Base-by-base conservation (phyloP, 2,797 vertebrate species). In the Echiichthys vipera region DNA sequence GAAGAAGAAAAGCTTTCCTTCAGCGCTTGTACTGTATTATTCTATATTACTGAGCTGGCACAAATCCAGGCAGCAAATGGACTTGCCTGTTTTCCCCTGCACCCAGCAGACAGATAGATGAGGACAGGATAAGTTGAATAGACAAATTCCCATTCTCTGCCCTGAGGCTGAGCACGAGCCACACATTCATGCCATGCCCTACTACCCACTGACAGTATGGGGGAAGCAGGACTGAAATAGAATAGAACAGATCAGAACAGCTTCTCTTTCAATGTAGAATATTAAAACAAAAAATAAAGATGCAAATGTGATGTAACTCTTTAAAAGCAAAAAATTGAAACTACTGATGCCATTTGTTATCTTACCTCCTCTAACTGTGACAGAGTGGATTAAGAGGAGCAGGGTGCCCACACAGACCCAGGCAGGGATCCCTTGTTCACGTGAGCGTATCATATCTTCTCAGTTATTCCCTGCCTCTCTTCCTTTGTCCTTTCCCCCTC, bases 331-430 rank as follows among this genome's bases (percentile, higher is more conserved):
- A 46, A 27, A 80, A 51, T 74, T 61, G 6, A 65, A 74, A 74
- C 27, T 71, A 61, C 34, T 51, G 47, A 69, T 50, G 24, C 18
- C 8, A 18, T 66, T 65, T 51, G 27, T 67, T 29, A 27, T 80
- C 93, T 94, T 94, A 95, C 95, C 94, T 94, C 90, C 94, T 71
- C 71, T 79, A 64, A 93, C 91, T 78, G 85, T 81, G 62, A 70
- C 55, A 71, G 84, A 83, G 82, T 90, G 78, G 69, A 93, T 77
- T 29, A 81, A 87, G 70, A 92, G 53, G 65, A 94, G 75, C 74
- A 94, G 73, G 75, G 75, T 84, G 71, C 86, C 88, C 80, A 92
- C 71, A 78, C 25, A 86, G 81, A 92, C 74, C 90, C 80, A 67
- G 57, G 68, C 72, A 81, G 85, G 84, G 85, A 87, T 86, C 73